Evolutionary conservation across 2,888 invertebrate genomes (phyloP), one percentile per base, ranked within the genome.

Genomic region (Venusia cambrica): DNA sequence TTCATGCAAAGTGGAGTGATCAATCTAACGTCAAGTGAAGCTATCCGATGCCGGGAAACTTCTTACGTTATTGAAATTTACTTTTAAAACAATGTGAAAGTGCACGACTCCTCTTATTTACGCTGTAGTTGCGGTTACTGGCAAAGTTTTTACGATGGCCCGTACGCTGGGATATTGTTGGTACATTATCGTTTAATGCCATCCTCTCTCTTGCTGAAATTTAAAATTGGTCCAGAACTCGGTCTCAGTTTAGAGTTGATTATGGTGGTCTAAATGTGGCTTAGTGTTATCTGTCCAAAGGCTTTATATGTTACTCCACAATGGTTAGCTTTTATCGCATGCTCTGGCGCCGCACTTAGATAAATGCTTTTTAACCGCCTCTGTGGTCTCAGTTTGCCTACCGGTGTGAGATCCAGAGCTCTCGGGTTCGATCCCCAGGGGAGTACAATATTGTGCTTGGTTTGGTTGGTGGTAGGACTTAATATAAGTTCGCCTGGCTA

Each of bases 111-210:
- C 53, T 57, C 54, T 46, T 62, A 64, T 66, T 68, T 63, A 60
- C 57, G 62, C 60, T 62, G 54, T 58, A 56, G 61, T 57, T 32
- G 58, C 52, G 55, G 68, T 63, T 68, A 71, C 72, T 63, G 67
- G 59, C 59, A 70, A 84, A 84, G 80, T 84, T 83, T 84, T 84
- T 81, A 83, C 79, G 79, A 76, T 67, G 53, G 63, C 69, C 64
- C 64, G 70, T 68, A 36, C 35, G 7, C 7, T 9, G 57, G 73
- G 69, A 77, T 79, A 80, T 78, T 74, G 79, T 78, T 73, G 75
- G 73, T 79, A 76, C 79, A 80, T 83, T 81, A 79, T 76, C 72
- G 75, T 75, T 80, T 77, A 78, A 79, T 73, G 62, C 69, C 57
- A 61, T 65, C 60, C 54, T 54, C 64, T 63, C 69, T 74, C 72